Evolutionary conservation across 1,140 invertebrate genomes (phyloP).

Genomic region (Bombus pyrosoma): DNA sequence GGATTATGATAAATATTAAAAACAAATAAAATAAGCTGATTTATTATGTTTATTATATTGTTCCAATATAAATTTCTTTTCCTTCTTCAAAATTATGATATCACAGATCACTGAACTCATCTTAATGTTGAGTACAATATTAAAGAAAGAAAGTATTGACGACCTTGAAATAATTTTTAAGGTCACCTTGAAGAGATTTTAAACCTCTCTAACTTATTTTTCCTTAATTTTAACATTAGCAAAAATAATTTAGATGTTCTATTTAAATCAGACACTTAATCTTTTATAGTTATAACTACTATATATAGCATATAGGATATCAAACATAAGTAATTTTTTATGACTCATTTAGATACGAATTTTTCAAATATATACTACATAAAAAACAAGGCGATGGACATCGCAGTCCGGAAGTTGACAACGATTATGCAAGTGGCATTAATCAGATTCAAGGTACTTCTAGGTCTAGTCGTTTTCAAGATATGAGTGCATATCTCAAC

Average conservation of each 20-base stretch:
- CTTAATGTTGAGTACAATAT: too few species aligned
- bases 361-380: constrained; percentile 88
- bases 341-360: constrained; percentile 83
- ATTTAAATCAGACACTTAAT: too few species aligned
- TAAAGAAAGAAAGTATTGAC: background rate
- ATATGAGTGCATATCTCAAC: constrained; percentile 78
- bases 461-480: constrained; percentile 74
- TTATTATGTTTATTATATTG: constrained; percentile 7
- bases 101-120: too few species aligned
- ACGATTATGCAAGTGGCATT: constrained; percentile 35
- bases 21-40: too few species aligned
- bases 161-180: background rate
- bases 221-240: background rate
- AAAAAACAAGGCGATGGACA: constrained; percentile 63
- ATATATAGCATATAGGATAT: background rate
- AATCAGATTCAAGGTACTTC: constrained; percentile 57
- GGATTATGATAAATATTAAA: too few species aligned
- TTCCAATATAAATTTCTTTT: background rate
- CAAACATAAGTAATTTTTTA: constrained; percentile 5
- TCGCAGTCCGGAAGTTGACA: constrained; percentile 52
- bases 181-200: background rate
- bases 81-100: background rate
- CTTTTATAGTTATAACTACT: too few species aligned
- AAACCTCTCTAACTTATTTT: background rate
- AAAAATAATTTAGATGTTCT: background rate